Evolutionary conservation across 2,888 invertebrate species (phyloP), one percentile per base, ranked within the genome.

Genomic region (Acrocyrtus sp.): DNA sequence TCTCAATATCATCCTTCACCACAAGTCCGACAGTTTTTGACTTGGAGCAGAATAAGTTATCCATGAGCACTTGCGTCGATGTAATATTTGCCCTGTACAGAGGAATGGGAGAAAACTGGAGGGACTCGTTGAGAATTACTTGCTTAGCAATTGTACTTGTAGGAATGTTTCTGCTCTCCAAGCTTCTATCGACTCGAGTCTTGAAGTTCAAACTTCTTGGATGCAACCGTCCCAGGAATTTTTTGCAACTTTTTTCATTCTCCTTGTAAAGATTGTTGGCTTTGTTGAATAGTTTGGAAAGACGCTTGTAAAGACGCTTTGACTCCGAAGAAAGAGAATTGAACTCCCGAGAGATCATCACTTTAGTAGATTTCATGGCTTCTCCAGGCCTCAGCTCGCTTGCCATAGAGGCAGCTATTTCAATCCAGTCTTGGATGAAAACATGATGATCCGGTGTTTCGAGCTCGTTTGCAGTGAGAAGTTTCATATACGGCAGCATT

Each of bases 401-500:
- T 6, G 62, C 68, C 21, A 74, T 68, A 12, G 58, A 12, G 19
- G 21, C n/a, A 10, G 75, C 50, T 10, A 76, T 51, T 19, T 67
- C 50, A 22, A 75, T 39, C 76, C 76, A 76, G 3, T 78, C 72
- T 39, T 70, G 26, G 3, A 68, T 63, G 41, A 76, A 73, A 5
- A 29, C 57, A n/a, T 65, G 43, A 43, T 58, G 58, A n/a, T 53
- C 48, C 0, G 27, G 17, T 5, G 62, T 48, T 0, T 73, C 62
- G 12, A 73, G n/a, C 26, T 72, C 60, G 41, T 54, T 57, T 19
- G 65, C 73, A 12, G 50, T 66, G 1, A 62, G 63, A 12, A 74
- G 69, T 39, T 74, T 75, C 21, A 76, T n/a, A 47, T 76, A 72
- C 2, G 78, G 78, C 5, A 78, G 58, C 22, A 75, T 69, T 8